Evolutionary conservation across 2,797 vertebrate genomes (phyloP), one percentile per base, ranked within the genome.

Genomic region (Melopsittacus undulatus): DNA sequence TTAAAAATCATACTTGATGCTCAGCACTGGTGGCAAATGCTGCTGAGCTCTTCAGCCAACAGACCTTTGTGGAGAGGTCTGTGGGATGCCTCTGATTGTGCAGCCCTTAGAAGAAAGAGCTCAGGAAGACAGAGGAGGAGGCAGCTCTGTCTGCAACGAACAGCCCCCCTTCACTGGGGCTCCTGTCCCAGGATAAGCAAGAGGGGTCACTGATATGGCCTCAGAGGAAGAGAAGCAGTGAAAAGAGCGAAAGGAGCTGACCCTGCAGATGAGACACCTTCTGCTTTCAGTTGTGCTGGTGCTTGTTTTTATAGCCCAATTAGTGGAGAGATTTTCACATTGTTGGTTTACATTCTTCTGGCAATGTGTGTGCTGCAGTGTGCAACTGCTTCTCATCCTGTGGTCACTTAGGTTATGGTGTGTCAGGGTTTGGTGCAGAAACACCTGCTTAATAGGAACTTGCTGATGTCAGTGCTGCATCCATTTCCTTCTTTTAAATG

Each of bases 371-470:
- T 29, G 67, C 72, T n/a, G n/a, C 77, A 29, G 24, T 1, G 11
- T 62, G 51, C 14, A 21, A 27, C 42, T 73, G 59, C 19, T 18
- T 48, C 1, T 0, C 26, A 6, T 23, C 0, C 0, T 5, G 43
- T 8, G 20, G 27, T 56, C 43, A 12, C 0, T 0, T 69, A 70
- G 24, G 15, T 30, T 20, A 3, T 5, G 13, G 32, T 0, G 1
- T 18, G 42, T 9, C 11, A 5, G 36, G 32, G 7, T 4, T 62
- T 2, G 1, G 32, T 68, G 30, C 22, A 66, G 43, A 86, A 61
- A 1, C 9, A 23, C 21, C 48, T 27, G 8, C 30, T 43, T 24
- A 9, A 13, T 8, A 36, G 42, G 51, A 79, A 10, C 34, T 74
- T 40, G 45, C 36, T 54, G 69, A 14, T 38, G 6, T 13, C 5